Evolutionary conservation across 2,797 vertebrate genomes (phyloP), one percentile per base, ranked within the genome.

Genomic region (Malurus leucopterus): DNA sequence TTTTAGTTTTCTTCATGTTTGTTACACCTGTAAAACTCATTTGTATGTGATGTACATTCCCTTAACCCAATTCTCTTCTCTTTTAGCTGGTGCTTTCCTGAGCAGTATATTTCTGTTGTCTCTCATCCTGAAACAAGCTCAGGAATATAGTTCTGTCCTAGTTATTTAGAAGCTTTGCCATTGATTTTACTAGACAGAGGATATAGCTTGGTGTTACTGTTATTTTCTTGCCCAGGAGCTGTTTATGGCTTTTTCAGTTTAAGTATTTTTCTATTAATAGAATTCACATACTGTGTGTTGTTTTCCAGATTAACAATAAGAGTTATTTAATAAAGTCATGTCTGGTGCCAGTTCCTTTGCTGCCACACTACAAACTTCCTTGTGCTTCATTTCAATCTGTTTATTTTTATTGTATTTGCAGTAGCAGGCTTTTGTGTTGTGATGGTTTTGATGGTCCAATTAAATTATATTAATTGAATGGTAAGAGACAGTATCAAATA

Each of bases 231-330:
- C 13, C 9, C 26, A 77, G 58, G 23, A 24, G 24, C 30, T 86
- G 17, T 84, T 88, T 43, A 47, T 55, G 53, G 26, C 44, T 86
- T 67, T 34, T 15, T 53, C 36, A 32, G 26, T 87, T 43, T 27
- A 88, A 68, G 46, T 79, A 32, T 74, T 85, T 84, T 87, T 91
- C 40, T 71, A 13, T 32, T 93, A 81, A 84, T 75, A 84, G 51
- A 88, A 54, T 86, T 91, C 44, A 46, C 26, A 10, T 75, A 19
- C 65, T 55, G 17, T 75, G 89, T 78, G 24, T 70, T 24, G 6
- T 76, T 72, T 74, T 80, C 21, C 43, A 84, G 38, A 72, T 90
- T 67, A 91, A 67, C 7, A 5, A 36, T 36, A 36, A 36, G 36
- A 67, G 24, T 50, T 74, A 24, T 76, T 94, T 86, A 92, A 68